Base-by-base conservation (phyloP, 2,113 vertebrate genomes). In the Setophaga coronata region DNA sequence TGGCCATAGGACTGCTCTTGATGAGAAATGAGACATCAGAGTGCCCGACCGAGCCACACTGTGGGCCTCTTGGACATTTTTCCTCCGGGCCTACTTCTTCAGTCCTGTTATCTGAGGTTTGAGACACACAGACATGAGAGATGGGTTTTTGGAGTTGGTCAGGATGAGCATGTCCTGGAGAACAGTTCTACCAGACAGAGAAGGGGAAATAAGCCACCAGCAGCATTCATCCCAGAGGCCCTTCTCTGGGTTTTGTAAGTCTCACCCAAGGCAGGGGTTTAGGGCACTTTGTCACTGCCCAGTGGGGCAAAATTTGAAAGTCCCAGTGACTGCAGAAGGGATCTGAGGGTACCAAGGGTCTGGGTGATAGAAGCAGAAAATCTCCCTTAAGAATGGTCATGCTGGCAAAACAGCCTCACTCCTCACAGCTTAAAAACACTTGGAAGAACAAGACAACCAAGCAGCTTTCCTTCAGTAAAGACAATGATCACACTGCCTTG, bases 11-110 rank as follows among this genome's bases (percentile, higher is more conserved):
- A 19, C 62, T 93, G 36, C 36, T 90, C 67, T 89, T 73, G 25
- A 56, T 61, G 54, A 92, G 53, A 82, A 29, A 56, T 11, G 18
- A 74, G 51, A 66, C 61, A 53, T 31, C 34, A 74, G 60, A 78
- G 62, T 9, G 2, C 42, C 18, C 0, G 0, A 18, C n/a, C 2
- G 6, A 70, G 7, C 14, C 25, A 69, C 11, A 3, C 6, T 10
- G 2, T 16, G 56, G 5, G 24, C 28, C 29, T 51, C 64, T 61
- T 80, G 23, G 38, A 57, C 14, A 31, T 60, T 77, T 96, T 67
- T 76, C 62, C 53, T 50, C 42, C 53, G 9, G 67, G 31, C 9
- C 36, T 72, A 16, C 12, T 57, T 67, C 36, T 62, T 85, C 29
- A 56, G 57, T 11, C 43, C 8, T 74, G 7, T 78, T 42, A 21